phyloP scores from a whole-genome alignment of 2,797 vertebrate species.

The Lutjanus argentimaculatus region DNA sequence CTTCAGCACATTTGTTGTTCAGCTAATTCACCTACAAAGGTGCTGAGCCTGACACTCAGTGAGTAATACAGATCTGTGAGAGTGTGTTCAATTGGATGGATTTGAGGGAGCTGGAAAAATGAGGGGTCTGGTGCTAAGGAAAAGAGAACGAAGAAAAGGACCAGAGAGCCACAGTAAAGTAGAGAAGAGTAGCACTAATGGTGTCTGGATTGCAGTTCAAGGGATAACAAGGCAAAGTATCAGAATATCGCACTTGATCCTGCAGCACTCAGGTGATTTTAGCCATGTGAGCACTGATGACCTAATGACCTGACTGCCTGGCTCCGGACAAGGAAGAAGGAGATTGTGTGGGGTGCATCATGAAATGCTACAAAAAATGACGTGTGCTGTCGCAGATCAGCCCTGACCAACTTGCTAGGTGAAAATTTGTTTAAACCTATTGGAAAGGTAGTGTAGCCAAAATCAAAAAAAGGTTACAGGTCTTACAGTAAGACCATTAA shows the following conservation, averaged over 20 bases:
- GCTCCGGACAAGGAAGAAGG: slow-evolving; percentile 48
- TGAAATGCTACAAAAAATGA: slow-evolving; percentile 17
- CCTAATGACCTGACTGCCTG: slow-evolving; percentile 56
- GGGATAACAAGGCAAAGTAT: slow-evolving; percentile 56
- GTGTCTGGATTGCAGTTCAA: slow-evolving; percentile 68
- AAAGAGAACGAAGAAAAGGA: slow-evolving; percentile 57
- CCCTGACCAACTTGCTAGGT: neutral
- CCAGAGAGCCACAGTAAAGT: slow-evolving; percentile 53
- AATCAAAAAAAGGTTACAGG: neutral
- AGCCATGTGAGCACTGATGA: slow-evolving; percentile 64
- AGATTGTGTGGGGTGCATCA: slow-evolving; percentile 28
- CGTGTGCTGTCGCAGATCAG: neutral
- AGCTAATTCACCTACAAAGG: slow-evolving; percentile 68
- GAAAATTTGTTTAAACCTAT: neutral
- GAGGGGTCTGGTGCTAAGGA: slow-evolving; percentile 36
- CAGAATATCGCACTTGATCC: slow-evolving; percentile 71
- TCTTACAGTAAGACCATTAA: neutral
- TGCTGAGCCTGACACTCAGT: slow-evolving; percentile 56
- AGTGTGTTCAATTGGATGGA: slow-evolving; percentile 65
- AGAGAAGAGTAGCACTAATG: slow-evolving; percentile 66
- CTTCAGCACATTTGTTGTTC: slow-evolving; percentile 52
- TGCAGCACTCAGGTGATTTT: slow-evolving; percentile 67
- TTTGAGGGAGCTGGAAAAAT: slow-evolving; percentile 52
- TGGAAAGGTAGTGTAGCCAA: neutral
- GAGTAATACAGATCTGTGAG: slow-evolving; percentile 62